Conservation (phyloP, 2,888 invertebrate species). For the Lypha dubia region DNA sequence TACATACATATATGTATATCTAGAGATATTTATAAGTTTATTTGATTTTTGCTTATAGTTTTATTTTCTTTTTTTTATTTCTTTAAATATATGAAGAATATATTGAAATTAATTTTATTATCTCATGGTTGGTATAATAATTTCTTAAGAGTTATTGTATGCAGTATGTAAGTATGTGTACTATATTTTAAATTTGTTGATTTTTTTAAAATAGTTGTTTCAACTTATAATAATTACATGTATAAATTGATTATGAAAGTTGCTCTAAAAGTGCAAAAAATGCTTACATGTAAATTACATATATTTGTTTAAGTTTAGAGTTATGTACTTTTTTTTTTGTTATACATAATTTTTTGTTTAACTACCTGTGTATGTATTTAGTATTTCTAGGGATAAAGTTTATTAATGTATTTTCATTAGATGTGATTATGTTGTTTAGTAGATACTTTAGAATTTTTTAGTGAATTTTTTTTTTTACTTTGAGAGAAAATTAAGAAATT, state of each 20-base stretch:
- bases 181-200: neutral
- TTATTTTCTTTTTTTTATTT: neutral
- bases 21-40: slow-evolving; percentile 23
- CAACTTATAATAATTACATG: slow-evolving; percentile 21
- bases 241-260: slow-evolving; percentile 42
- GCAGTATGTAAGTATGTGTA: no score
- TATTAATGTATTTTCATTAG: neutral
- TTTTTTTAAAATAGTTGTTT: slow-evolving; percentile 45
- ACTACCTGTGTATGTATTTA: neutral
- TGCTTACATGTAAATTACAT: slow-evolving; percentile 46
- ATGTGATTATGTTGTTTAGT: slow-evolving; percentile 47
- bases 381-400: neutral
- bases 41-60: neutral
- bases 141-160: slow-evolving; percentile 40
- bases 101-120: slow-evolving; percentile 14
- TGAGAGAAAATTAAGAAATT: slow-evolving; percentile 24
- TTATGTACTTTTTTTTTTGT: slow-evolving; percentile 1
- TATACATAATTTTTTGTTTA: neutral
- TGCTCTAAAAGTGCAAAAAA: slow-evolving; percentile 54
- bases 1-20: no score
- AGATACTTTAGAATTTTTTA: slow-evolving; percentile 7
- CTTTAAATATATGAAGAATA: slow-evolving; percentile 2
- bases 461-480: neutral
- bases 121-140: slow-evolving; percentile 14
- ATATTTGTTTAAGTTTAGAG: no score